Base-by-base conservation (phyloP, 37 sponge, comb jelly and placozoan species). In the Cladorhizidae sp. region DNA sequence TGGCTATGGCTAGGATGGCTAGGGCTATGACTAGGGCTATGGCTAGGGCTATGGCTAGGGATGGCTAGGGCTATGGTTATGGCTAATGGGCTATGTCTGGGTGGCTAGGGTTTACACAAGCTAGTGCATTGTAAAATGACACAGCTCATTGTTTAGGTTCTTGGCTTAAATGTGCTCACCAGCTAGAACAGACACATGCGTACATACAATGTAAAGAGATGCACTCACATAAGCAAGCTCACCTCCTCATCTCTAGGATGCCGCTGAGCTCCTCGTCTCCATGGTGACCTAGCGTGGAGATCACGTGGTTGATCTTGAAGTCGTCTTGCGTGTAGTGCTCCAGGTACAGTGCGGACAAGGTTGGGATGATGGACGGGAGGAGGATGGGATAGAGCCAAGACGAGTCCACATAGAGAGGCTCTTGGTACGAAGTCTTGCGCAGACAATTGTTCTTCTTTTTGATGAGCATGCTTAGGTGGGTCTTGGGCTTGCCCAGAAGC, bases 361-460 rank as follows among this genome's bases (percentile, higher is more conserved):
- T 76, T 5, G 84, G 84, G 77, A 72, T 78, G 73, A 87, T 80
- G 59, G 74, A 72, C 15, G 83, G 83, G 20, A 92, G 86, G 39
- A 87, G 51, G 25, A 80, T 57, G 8, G 89, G 92, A 64, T 85
- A 73, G 23, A 85, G 86, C 78, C 78, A 78, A 26, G 73, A 40
- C 37, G 78, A 64, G 73, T 85, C 84, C 3, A 29, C 61, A 9
- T 56, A 1, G 35, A 18, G 65, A 1, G 12, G 33, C 33, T 15
- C 50, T 11, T 40, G 40, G 40, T 41, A 20, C 43, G 65, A n/a
- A 3, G 31, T 64, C 33, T 64, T 76, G 15, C 25, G 14, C 37
- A 29, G 14, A 9, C 15, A 3, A n/a, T 7, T 11, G 12, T 43
- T 21, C 33, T 64, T 40, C 42, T 61, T 23, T 45, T 78, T 78